A percentile compares a stretch with the other conserved stretches of the same genome.
Conservation (phyloP, 2,797 vertebrate species). For the Coreius guichenoti region DNA sequence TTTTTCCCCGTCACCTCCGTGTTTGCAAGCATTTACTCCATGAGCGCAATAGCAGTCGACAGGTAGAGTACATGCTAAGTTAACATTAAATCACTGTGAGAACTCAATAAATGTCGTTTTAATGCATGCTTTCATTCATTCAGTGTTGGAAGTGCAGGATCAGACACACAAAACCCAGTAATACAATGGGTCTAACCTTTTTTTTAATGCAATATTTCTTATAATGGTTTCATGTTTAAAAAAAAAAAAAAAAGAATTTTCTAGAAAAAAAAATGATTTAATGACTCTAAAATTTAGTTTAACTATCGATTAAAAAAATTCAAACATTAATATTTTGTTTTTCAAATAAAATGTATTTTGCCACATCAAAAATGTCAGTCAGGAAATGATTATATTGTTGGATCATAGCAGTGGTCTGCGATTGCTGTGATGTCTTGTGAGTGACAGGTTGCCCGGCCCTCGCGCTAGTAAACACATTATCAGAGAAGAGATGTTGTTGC, state of each 20-base stretch:
- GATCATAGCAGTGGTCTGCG: not conserved
- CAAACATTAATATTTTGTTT: not conserved
- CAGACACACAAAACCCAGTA: not conserved
- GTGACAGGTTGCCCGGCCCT: not conserved
- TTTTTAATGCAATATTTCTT: not conserved
- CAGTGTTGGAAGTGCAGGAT: too few species aligned
- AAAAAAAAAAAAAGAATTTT: not conserved
- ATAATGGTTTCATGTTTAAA: not conserved
- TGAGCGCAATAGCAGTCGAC: conserved; percentile 97
- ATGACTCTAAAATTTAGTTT: not conserved
- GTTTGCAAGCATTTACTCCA: conserved; percentile 99
- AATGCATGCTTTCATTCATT: not conserved
- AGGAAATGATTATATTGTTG: not conserved
- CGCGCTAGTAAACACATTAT: not conserved
- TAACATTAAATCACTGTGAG: not conserved
- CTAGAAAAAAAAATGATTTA: not conserved
- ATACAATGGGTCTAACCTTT: not conserved
- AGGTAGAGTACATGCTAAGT: conserved; percentile 79
- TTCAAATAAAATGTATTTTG: not conserved
- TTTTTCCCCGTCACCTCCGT: conserved; percentile 97
- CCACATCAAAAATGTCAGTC: not conserved
- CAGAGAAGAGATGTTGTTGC: not conserved
- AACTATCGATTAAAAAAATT: not conserved
- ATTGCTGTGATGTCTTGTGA: not conserved
- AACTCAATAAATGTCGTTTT: not conserved